A percentile compares a stretch with the other conserved stretches of the same genome.
phyloP scores from a whole-genome alignment of 2,113 vertebrate species.

The Narcine bancroftii region DNA sequence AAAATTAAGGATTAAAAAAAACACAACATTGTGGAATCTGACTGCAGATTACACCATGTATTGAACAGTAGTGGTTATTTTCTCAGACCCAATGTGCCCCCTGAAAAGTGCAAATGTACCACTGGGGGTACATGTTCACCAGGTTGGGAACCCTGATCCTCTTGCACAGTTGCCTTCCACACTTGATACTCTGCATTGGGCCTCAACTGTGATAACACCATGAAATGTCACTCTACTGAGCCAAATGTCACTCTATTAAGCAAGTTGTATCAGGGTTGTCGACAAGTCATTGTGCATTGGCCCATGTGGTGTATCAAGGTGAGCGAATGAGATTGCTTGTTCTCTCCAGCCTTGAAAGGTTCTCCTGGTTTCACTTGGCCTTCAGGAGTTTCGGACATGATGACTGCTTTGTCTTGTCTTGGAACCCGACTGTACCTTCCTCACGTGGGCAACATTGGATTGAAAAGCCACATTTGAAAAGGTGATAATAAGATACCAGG shows the following conservation, averaged over 20 bases:
- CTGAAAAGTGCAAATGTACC: too few species aligned
- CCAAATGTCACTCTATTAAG: background rate
- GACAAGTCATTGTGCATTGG: background rate
- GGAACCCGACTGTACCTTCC: background rate
- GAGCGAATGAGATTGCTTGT: background rate
- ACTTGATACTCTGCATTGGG: background rate
- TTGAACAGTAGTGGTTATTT: too few species aligned
- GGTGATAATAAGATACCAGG: too few species aligned
- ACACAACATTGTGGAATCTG: too few species aligned
- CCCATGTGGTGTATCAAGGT: background rate
- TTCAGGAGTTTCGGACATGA: background rate
- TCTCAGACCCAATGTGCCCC: too few species aligned
- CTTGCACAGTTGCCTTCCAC: background rate
- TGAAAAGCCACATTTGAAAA: too few species aligned
- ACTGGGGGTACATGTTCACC: too few species aligned
- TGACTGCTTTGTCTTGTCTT: background rate
- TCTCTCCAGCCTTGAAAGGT: background rate
- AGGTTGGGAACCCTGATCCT: too few species aligned
- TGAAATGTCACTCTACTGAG: background rate
- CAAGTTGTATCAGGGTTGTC: background rate
- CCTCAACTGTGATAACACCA: background rate
- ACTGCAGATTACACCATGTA: too few species aligned
- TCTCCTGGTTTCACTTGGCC: background rate
- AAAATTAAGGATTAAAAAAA: too few species aligned
- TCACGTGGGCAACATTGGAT: too few species aligned